Percentiles rank a stretch among this genome's conserved stretches.
Evolutionary conservation across 2,888 invertebrate genomes (phyloP).

Genomic region (Parnassius orleans): DNA sequence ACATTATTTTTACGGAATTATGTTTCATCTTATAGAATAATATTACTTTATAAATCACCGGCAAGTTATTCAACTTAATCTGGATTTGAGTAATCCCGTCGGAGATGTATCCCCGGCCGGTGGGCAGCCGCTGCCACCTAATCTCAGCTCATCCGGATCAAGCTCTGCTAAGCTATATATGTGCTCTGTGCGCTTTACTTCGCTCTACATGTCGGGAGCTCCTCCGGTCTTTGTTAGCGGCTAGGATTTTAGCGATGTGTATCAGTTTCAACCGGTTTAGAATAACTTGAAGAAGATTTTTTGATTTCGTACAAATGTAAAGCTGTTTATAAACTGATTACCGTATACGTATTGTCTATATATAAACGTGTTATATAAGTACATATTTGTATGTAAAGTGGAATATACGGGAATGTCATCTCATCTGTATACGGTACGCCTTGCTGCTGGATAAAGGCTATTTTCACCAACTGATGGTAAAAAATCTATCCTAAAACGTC

Average conservation of each 20-base stretch:
- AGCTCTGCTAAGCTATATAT: conserved; percentile 56
- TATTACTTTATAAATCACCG: conserved; percentile 49
- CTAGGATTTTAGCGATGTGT: conserved; percentile 35
- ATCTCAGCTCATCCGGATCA: conserved; percentile 74
- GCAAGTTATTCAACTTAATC: conserved; percentile 74
- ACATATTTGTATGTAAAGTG: no score
- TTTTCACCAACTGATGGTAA: no score
- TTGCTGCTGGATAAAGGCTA: no score
- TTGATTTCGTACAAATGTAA: not conserved
- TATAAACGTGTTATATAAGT: no score
- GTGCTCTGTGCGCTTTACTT: conserved; percentile 39
- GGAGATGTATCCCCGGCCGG: conserved; percentile 71
- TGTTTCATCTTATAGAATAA: conserved; percentile 7
- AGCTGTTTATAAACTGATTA: no score
- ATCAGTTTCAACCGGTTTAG: conserved; percentile 19
- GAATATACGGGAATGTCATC: no score
- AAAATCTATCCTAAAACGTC: no score
- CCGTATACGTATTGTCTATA: no score
- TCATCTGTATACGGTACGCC: no score
- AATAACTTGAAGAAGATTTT: conserved; percentile 13
- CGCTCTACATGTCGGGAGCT: conserved; percentile 37
- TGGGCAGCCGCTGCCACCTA: conserved; percentile 73
- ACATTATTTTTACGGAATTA: not conserved
- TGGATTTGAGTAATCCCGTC: conserved; percentile 72
- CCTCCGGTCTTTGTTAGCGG: conserved; percentile 51